Evolutionary conservation across 2,888 invertebrate species (phyloP).

Genomic region (Kryphioiulus occultus): DNA sequence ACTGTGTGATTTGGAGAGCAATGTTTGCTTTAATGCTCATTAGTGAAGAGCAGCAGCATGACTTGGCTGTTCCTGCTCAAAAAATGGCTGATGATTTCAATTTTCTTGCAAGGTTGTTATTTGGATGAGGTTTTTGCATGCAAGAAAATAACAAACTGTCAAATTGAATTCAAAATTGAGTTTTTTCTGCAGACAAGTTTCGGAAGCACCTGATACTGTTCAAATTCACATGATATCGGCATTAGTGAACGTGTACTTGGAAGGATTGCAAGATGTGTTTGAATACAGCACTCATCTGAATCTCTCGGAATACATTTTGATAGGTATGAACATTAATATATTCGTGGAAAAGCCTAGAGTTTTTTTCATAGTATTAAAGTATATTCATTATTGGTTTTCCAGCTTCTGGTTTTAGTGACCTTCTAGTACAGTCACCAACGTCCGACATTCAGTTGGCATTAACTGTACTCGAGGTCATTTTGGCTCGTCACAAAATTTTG

Average conservation of each 20-base stretch:
- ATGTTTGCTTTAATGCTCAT: slow-evolving; percentile 46
- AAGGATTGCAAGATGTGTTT: slow-evolving; percentile 48
- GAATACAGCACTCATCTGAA: slow-evolving; percentile 34
- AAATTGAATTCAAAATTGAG: neutral
- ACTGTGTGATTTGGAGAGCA: slow-evolving; percentile 34
- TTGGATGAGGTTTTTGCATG: neutral
- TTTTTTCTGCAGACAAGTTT: neutral
- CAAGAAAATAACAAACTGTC: neutral
- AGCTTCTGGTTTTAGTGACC: slow-evolving; percentile 44
- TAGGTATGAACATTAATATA: slow-evolving; percentile 6
- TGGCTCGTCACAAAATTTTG: slow-evolving; percentile 38
- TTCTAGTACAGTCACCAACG: neutral
- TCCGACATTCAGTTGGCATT: slow-evolving; percentile 8
- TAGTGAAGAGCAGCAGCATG: neutral
- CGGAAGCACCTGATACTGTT: neutral
- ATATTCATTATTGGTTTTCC: neutral
- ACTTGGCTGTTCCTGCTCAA: neutral
- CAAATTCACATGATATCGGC: slow-evolving; percentile 13
- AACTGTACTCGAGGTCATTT: neutral
- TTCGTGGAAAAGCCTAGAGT: no score
- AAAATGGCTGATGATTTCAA: slow-evolving; percentile 46
- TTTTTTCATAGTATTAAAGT: no score
- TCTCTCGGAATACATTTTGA: slow-evolving; percentile 44
- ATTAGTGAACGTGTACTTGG: slow-evolving; percentile 29
- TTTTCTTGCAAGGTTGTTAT: neutral